Evolutionary conservation across 2,797 vertebrate genomes (phyloP).

Genomic region (Amblyopsis hoosieri): DNA sequence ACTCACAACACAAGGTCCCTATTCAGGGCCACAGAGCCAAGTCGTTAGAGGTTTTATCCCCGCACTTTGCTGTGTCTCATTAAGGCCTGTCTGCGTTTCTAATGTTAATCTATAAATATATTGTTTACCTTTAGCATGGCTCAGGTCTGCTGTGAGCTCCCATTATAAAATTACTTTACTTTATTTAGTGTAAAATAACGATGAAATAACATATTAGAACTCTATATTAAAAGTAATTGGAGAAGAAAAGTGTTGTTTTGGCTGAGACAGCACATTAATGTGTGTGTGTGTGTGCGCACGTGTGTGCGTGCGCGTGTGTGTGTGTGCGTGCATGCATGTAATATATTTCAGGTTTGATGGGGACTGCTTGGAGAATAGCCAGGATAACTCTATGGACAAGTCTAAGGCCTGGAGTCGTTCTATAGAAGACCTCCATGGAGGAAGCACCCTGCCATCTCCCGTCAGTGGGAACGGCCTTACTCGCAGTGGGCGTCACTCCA

Average conservation of each 20-base stretch:
- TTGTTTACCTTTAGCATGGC: conserved; percentile 39
- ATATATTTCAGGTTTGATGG: conserved; percentile 85
- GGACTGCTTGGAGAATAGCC: conserved; percentile 87
- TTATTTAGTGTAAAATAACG: background rate
- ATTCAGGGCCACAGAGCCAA: conserved; percentile 43
- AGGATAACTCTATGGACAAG: conserved; percentile 87
- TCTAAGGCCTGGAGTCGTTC: conserved; percentile 91
- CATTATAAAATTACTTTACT: background rate
- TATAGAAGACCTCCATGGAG: conserved; percentile 93
- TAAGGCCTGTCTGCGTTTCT: conserved; percentile 62
- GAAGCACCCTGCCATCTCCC: conserved; percentile 84
- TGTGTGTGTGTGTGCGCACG: background rate
- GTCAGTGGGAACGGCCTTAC: conserved; percentile 84
- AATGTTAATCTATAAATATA: conserved; percentile 49
- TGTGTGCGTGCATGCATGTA: too few species aligned
- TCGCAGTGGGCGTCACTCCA: conserved; percentile 87
- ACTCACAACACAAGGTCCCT: conserved; percentile 63
- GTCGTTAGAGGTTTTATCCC: conserved; percentile 46
- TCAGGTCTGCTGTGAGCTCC: conserved; percentile 12
- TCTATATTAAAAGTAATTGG: too few species aligned
- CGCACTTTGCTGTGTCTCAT: conserved; percentile 50
- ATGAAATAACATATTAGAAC: conserved; percentile 5
- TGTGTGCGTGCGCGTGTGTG: too few species aligned
- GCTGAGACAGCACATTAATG: background rate
- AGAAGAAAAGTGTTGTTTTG: background rate